Conservation (phyloP, 2,888 invertebrate species). For the Polydrusus tereticollis region DNA sequence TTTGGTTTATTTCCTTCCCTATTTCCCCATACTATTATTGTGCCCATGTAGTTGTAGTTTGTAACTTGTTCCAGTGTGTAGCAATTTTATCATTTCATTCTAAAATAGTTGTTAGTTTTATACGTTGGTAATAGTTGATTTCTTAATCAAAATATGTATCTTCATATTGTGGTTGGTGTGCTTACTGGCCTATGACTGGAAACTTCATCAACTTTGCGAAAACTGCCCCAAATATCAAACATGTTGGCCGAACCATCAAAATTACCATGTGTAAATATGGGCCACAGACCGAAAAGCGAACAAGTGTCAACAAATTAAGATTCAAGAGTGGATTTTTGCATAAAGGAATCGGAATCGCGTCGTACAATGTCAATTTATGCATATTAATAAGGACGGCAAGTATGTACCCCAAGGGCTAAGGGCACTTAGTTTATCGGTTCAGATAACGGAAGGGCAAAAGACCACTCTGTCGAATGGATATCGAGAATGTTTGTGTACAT, state of each 20-base stretch:
- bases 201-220: background rate
- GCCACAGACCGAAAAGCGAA: conserved; percentile 34
- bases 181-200: no score
- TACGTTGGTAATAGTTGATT: no score
- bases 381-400: conserved; percentile 57
- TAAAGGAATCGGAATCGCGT: conserved; percentile 56
- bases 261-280: conserved; percentile 56
- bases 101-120: no score
- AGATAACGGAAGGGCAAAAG: conserved; percentile 10
- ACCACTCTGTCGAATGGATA: background rate
- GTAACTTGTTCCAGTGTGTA: no score
- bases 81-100: no score
- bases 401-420: conserved; percentile 11
- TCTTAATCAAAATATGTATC: no score
- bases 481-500: background rate
- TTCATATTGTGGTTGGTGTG: no score
- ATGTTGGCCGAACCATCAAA: conserved; percentile 47
- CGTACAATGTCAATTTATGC: conserved; percentile 63
- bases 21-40: no score
- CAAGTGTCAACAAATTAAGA: conserved; percentile 60
- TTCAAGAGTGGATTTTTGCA: conserved; percentile 61
- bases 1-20: no score
- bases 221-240: conserved; percentile 48
- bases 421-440: conserved; percentile 9
- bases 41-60: no score